phyloP scores from a whole-genome alignment of 2,888 invertebrate species.

The Philonicus albiceps region DNA sequence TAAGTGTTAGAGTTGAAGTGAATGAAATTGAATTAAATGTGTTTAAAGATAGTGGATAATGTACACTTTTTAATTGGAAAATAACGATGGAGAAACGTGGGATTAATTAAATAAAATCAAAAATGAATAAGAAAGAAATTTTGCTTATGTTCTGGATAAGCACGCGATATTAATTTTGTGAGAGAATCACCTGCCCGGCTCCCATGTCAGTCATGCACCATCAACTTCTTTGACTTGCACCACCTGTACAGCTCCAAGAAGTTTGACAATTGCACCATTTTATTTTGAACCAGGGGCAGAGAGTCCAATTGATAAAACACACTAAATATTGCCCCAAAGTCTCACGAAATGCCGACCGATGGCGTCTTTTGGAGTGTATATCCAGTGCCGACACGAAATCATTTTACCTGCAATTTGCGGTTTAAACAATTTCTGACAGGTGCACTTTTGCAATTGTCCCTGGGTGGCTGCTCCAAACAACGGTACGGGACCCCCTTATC shows the following conservation, averaged over 20 bases:
- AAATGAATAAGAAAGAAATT: background rate
- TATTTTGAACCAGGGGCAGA: background rate
- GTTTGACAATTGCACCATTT: conserved; percentile 18
- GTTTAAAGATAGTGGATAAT: background rate
- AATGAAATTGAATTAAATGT: background rate
- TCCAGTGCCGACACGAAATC: conserved; percentile 26
- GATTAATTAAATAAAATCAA: background rate
- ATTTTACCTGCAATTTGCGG: conserved; percentile 37
- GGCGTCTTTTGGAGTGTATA: background rate
- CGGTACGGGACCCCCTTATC: background rate
- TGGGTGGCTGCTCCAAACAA: background rate
- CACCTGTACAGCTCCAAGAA: conserved; percentile 23
- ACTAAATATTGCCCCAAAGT: background rate
- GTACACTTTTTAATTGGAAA: background rate
- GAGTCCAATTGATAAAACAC: conserved; percentile 17
- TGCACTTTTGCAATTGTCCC: conserved; percentile 36
- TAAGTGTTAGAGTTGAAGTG: background rate
- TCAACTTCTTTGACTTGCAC: conserved; percentile 20
- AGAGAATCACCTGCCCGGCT: conserved; percentile 3
- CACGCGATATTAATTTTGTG: conserved; percentile 31
- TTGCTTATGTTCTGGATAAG: conserved; percentile 3
- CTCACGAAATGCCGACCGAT: background rate
- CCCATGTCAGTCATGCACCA: conserved; percentile 39
- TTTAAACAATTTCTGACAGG: conserved; percentile 43
- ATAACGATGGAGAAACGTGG: background rate